Evolutionary conservation across 92 coral and sea anemone species (phyloP).

Genomic region (Hydrozoanthus gracilis): DNA sequence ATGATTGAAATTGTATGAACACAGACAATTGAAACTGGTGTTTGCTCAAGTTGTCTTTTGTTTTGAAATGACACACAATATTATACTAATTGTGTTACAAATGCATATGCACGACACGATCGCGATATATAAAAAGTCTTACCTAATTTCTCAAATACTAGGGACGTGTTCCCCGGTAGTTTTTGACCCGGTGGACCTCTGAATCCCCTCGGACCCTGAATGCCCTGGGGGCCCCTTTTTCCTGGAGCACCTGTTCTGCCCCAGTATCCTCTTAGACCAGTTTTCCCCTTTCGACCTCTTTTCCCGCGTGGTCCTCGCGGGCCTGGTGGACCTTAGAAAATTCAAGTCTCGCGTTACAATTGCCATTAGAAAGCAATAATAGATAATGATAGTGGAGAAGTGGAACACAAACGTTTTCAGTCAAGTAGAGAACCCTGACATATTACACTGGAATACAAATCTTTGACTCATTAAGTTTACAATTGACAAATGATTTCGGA

Average conservation of each 20-base stretch:
- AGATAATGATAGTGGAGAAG: background rate
- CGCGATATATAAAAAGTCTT: background rate
- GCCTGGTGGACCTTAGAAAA: conserved; percentile 21
- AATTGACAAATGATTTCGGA: too few relatives aligned
- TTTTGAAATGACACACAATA: too few relatives aligned
- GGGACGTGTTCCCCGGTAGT: conserved; percentile 72
- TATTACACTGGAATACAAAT: too few relatives aligned
- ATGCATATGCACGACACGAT: background rate
- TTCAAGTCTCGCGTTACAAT: background rate
- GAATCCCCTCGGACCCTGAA: conserved; percentile 66
- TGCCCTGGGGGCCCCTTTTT: conserved; percentile 80
- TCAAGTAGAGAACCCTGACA: too few relatives aligned
- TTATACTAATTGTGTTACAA: accelerated
- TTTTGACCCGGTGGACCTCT: conserved; percentile 76
- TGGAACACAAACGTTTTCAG: background rate
- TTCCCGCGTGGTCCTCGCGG: conserved; percentile 71
- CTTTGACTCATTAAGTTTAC: too few relatives aligned
- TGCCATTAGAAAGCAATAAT: background rate
- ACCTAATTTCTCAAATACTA: conserved; percentile 70
- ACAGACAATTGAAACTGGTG: too few relatives aligned
- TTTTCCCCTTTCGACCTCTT: conserved; percentile 67
- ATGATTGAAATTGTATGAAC: too few relatives aligned
- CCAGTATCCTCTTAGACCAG: conserved; percentile 65
- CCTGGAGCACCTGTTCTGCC: conserved; percentile 78
- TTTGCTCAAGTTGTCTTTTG: too few relatives aligned